Evolutionary conservation across 2,797 vertebrate species (phyloP), one percentile per base, ranked within the genome.

Genomic region (Epinephelus coioides): DNA sequence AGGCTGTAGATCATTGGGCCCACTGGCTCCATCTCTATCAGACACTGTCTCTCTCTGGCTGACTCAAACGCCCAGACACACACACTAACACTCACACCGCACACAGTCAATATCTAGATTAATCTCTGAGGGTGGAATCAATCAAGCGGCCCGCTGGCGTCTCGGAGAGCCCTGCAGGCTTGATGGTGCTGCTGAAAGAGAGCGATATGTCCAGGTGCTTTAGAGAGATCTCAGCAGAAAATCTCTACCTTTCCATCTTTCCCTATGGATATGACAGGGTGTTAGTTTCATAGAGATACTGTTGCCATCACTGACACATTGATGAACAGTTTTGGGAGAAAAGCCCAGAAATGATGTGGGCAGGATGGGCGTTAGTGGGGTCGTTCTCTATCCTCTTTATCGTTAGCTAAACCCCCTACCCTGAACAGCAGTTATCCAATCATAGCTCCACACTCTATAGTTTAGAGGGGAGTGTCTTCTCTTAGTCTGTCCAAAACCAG

Each of bases 1-100:
- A 90, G 87, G 88, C 90, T 67, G 91, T 94, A 94, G 88, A 94
- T 95, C 93, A 94, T 89, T 68, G 50, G 82, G 81, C 86, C 78
- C 86, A 74, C 69, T 76, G 82, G 75, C 83, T 89, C 89, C 21
- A 70, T 78, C 79, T 91, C 79, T 82, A 82, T 87, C 86, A 85
- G 76, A 86, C 77, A 66, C 34, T 17, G 38, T 56, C 67, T 74
- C 84, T 19, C 79, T 61, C 82, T 38, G 57, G 67, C 71, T 14
- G 46, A 80, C 79, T 53, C 79, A 69, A 43, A 86, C 75, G 80
- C 44, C 19, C 65, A 38, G 51, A 76, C 65, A 63, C 81, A 76
- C 79, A 82, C 76, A 43, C 68, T 69, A 76, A 62, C 83, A 43
- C 68, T 72, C 78, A 62, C 83, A 86, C 63, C 17, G 2, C 85